phyloP scores from a whole-genome alignment of 2,888 invertebrate species.

The Polyploca ridens region DNA sequence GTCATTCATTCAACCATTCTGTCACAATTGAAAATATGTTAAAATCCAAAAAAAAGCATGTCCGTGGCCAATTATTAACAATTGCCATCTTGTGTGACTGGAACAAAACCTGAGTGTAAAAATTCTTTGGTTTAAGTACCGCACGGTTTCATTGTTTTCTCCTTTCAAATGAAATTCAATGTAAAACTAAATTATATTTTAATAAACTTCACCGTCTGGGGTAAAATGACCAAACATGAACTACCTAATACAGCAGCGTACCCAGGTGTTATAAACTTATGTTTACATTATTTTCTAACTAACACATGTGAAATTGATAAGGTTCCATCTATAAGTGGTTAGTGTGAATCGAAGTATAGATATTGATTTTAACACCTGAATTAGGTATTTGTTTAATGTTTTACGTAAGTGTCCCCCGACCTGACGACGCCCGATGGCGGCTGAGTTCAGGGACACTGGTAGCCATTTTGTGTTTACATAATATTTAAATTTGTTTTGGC shows the following conservation, averaged over 20 bases:
- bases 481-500: conserved; percentile 27
- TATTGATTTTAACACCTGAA: conserved; percentile 58
- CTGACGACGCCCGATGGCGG: conserved; percentile 26
- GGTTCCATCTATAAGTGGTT: conserved; percentile 37
- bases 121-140: neutral
- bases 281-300: conserved; percentile 36
- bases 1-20: no score
- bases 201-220: neutral
- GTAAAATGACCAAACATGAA: neutral
- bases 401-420: conserved; percentile 53
- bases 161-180: no score
- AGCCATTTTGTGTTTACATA: conserved; percentile 38
- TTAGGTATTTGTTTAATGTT: conserved; percentile 52
- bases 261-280: conserved; percentile 21
- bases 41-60: neutral
- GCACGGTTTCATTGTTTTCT: neutral
- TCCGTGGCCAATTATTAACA: neutral
- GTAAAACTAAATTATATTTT: neutral
- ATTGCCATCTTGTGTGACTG: neutral
- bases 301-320: conserved; percentile 31
- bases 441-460: conserved; percentile 60
- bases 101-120: neutral
- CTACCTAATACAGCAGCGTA: conserved; percentile 19
- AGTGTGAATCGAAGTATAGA: conserved; percentile 55
- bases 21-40: neutral